A percentile compares a stretch with the other conserved stretches of the same genome.
Conservation (phyloP, 2,888 invertebrate genomes). For the Chrysolina haemoptera region DNA sequence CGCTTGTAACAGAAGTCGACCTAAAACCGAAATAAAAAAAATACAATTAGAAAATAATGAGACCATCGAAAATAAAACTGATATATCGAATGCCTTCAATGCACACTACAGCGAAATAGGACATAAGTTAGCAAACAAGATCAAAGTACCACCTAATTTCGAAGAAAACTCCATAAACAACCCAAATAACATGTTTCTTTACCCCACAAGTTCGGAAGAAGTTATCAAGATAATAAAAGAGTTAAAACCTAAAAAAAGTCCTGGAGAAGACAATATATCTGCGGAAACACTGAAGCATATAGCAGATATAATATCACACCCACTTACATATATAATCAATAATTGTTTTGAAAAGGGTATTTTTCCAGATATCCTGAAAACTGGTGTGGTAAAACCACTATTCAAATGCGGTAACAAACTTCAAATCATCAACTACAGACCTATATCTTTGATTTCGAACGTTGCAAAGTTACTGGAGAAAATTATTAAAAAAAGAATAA, state of each 20-base stretch:
- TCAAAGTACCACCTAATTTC: not conserved
- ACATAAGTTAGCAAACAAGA: not conserved
- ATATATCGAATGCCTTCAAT: not conserved
- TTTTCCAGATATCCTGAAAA: not conserved
- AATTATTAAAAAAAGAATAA: not conserved
- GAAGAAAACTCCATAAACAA: not conserved
- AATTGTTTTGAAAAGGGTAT: not conserved
- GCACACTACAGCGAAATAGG: not conserved
- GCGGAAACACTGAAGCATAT: slow-evolving; percentile 10
- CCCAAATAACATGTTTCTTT: not conserved
- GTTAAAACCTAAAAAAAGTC: too few species aligned
- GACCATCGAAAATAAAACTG: not conserved
- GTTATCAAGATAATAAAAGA: slow-evolving; percentile 28
- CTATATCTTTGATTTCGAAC: not conserved
- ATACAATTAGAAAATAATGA: not conserved
- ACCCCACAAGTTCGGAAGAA: slow-evolving; percentile 48
- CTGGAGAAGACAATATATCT: not conserved
- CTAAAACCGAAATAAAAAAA: not conserved
- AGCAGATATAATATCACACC: not conserved
- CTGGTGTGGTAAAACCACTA: not conserved
- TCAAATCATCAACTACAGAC: not conserved
- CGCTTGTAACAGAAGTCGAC: not conserved
- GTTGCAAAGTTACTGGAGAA: not conserved
- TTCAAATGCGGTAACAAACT: not conserved
- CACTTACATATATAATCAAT: not conserved